phyloP scores from a whole-genome alignment of 2,797 vertebrate genomes.

The Sebastes baramenuke region DNA sequence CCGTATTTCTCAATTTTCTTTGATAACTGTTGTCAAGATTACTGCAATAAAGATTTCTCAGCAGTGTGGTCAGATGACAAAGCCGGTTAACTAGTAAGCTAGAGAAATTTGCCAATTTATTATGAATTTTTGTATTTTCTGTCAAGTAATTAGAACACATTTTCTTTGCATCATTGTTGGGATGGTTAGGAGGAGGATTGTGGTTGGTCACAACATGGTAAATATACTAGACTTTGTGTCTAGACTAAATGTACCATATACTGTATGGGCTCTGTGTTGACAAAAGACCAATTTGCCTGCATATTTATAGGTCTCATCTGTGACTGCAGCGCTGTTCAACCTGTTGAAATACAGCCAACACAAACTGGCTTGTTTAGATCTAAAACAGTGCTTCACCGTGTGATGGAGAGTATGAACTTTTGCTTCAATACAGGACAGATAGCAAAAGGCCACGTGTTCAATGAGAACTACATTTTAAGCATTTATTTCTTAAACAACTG shows the following conservation, averaged over 20 bases:
- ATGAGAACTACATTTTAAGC: background rate
- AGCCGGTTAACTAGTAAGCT: background rate
- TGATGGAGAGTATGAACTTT: background rate
- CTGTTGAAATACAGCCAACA: conserved; percentile 6
- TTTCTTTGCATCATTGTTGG: background rate
- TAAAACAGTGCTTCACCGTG: background rate
- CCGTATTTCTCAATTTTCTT: background rate
- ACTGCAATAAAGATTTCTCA: background rate
- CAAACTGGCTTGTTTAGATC: conserved; percentile 8
- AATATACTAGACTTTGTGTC: background rate
- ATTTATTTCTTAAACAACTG: background rate
- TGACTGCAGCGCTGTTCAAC: background rate
- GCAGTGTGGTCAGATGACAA: background rate
- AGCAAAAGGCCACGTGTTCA: background rate
- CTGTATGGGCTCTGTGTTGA: conserved; percentile 7
- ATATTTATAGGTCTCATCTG: conserved; percentile 13
- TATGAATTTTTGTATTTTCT: background rate
- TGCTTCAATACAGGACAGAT: background rate
- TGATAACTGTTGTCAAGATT: background rate
- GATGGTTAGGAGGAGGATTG: background rate
- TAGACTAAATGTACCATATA: conserved; percentile 5
- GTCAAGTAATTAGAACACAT: background rate
- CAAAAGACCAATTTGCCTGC: conserved; percentile 11
- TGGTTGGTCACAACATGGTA: background rate
- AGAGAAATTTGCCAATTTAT: background rate